Evolutionary conservation across 2,888 invertebrate species (phyloP).

Genomic region (Cristatella mucedo): DNA sequence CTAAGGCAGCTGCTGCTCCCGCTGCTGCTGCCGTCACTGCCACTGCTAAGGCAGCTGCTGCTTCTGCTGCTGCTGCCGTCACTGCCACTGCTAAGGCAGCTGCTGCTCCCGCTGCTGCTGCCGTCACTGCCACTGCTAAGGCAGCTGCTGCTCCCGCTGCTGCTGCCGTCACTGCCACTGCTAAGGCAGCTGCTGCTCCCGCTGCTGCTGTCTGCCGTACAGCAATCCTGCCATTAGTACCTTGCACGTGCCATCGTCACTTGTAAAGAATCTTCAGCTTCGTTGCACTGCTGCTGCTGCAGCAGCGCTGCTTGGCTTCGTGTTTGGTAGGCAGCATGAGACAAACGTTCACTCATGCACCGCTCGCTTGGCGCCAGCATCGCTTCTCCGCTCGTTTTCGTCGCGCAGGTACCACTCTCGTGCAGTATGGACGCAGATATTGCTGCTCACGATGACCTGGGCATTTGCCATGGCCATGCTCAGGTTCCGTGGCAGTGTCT

Average conservation of each 20-base stretch:
- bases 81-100: constrained; percentile 1
- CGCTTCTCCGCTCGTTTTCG: not conserved
- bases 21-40: not conserved
- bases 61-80: not conserved
- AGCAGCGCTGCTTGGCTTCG: no score
- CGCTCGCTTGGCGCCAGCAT: no score
- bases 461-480: constrained; percentile 35
- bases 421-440: constrained; percentile 37
- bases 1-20: not conserved
- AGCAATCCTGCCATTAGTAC: not conserved
- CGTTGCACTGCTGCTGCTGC: no score
- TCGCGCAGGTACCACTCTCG: constrained; percentile 22
- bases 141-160: constrained; percentile 5
- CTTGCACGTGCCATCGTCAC: not conserved
- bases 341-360: no score
- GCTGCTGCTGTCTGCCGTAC: not conserved
- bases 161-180: constrained; percentile 3
- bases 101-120: constrained; percentile 3
- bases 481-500: constrained; percentile 32
- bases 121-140: not conserved
- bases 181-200: not conserved
- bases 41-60: constrained; percentile 1
- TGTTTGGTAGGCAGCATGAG: no score
- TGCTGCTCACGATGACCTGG: constrained; percentile 35
- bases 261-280: no score